These are phyloP conservation scores for Calosoma granatense DNA, from an alignment of 1,140 invertebrate species.

Conservation along the genomic window DNA sequence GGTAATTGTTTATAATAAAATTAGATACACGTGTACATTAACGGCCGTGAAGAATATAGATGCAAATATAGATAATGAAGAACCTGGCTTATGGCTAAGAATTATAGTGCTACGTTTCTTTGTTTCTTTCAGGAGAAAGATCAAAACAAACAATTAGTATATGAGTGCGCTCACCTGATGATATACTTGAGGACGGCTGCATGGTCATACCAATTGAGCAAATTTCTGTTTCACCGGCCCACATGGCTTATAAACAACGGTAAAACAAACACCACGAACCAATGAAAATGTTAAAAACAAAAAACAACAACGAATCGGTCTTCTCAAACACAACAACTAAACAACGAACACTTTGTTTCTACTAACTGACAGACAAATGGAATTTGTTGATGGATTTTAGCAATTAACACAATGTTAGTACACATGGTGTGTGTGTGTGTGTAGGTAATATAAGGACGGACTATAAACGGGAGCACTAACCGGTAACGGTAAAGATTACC, in stretches of 20 bases:
- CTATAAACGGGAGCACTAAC: background rate
- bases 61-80: too few species aligned
- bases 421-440: background rate
- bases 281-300: background rate
- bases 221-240: conserved; percentile 53
- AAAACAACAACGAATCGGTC: background rate
- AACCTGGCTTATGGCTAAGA: too few species aligned
- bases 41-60: too few species aligned
- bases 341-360: too few species aligned
- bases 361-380: too few species aligned
- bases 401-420: too few species aligned
- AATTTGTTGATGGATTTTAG: too few species aligned
- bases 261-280: background rate
- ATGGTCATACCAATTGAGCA: conserved; percentile 62
- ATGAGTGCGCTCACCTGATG: conserved; percentile 43
- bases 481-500: background rate
- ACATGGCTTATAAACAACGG: conserved; percentile 29
- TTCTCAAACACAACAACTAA: too few species aligned
- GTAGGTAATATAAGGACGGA: background rate
- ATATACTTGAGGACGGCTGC: conserved; percentile 52
- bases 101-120: too few species aligned
- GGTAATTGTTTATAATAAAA: too few species aligned
- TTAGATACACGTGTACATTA: too few species aligned
- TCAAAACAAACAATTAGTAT: background rate
- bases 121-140: too few species aligned